These are phyloP conservation scores for Sinotaia quadrata DNA, from an alignment of 2,888 invertebrate genomes.

Conservation along the genomic window DNA sequence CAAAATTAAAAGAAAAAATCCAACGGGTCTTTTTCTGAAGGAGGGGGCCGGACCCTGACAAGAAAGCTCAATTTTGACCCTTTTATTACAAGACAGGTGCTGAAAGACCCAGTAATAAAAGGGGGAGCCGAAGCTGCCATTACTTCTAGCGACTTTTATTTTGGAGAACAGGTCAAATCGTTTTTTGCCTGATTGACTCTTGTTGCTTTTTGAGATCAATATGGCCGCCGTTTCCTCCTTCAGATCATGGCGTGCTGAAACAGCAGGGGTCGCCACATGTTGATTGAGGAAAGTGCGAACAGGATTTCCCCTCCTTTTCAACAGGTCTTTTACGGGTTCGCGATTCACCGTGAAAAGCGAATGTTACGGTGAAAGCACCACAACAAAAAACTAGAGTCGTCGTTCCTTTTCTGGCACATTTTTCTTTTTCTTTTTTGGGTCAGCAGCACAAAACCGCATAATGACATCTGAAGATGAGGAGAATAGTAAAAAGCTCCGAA, in stretches of 20 bases:
- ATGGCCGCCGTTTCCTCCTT: background rate
- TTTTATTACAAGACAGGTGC: conserved; percentile 31
- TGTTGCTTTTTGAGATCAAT: conserved; percentile 23
- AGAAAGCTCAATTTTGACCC: conserved; percentile 31
- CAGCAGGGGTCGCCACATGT: conserved; percentile 25
- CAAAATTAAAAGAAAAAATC: conserved; percentile 35
- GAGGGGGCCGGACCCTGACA: conserved; percentile 24
- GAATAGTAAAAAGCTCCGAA: conserved; percentile 16
- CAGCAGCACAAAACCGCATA: conserved; percentile 27
- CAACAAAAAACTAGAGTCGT: conserved; percentile 27
- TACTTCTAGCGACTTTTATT: conserved; percentile 26
- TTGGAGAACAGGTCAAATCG: conserved; percentile 24
- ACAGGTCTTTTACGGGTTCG: conserved; percentile 10
- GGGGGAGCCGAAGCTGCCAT: conserved; percentile 17
- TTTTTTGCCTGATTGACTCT: conserved; percentile 33
- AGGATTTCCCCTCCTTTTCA: conserved; percentile 27
- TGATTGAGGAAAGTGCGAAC: conserved; percentile 30
- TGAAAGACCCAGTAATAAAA: conserved; percentile 18
- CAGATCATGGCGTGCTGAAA: conserved; percentile 22
- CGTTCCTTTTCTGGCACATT: conserved; percentile 15
- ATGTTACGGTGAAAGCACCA: conserved; percentile 27
- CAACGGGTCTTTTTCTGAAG: conserved; percentile 4
- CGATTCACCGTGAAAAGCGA: conserved; percentile 22
- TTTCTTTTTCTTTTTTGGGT: background rate
- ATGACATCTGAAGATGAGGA: conserved; percentile 20